Base-by-base conservation (phyloP, 2,888 invertebrate genomes). In the Cantharis lateralis region DNA sequence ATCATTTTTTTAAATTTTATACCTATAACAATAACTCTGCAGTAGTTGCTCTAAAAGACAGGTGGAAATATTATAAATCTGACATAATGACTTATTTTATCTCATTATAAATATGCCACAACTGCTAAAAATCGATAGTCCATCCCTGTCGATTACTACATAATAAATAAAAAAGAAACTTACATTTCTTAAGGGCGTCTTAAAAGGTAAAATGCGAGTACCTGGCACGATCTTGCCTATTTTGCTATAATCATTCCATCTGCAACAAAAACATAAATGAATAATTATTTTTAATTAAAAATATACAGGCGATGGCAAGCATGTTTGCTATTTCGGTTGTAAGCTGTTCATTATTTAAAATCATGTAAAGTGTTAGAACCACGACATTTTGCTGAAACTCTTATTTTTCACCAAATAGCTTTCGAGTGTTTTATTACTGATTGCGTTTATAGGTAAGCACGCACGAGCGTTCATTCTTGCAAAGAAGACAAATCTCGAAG, bases 191-290 rank as follows among this genome's bases (percentile, higher is more conserved):
- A 93, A 86, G 3, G 95, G 95, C 28, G 94, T 94, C 89, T 95
- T 95, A 86, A 95, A 95, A 78, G 94, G 91, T 82, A 95, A 88
- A 81, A 95, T 91, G 80, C 91, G 91, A 4, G 95, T 95, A 15
- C 93, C 93, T 76, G 90, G 89, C 72, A 95, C 93, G 16, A 91
- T 89, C 70, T 89, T 88, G 28, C 95, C 95, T 84, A 91, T 89
- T 11, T 92, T 87, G 82, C 89, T 89, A 85, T 93, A 93, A 9
- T 90, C 88, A 82, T 90, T 85, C 93, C 93, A 93, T 84, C 93
- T 93, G 87, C 71, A 91, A 90, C 48, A 80, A 32, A 24, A 72
- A 61, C 15, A 62, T 20, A 32, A 32, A 18, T 69, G 0, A 15
- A 15, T 32, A 72, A 24, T n/a, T 48, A 5, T 32, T 32, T 32